Percentiles rank a stretch among this genome's conserved stretches.
phyloP scores from a whole-genome alignment of 2,888 invertebrate genomes.

The Drosophila mimica region DNA sequence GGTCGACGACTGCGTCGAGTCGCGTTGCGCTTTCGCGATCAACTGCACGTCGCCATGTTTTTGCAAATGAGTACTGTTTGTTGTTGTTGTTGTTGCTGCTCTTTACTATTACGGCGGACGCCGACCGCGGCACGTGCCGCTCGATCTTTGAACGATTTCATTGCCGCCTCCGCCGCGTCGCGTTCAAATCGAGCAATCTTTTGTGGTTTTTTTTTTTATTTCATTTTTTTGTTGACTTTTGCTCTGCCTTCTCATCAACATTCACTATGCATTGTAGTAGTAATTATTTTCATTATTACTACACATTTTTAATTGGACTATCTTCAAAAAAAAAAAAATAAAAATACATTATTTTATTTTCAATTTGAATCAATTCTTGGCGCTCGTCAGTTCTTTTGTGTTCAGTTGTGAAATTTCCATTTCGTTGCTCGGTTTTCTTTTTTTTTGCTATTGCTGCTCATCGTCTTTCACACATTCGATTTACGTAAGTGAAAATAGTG shows the following conservation, averaged over 20 bases:
- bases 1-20: constrained; percentile 22
- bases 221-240: constrained; percentile 52
- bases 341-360: constrained; percentile 1
- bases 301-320: constrained; percentile 46
- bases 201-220: constrained; percentile 45
- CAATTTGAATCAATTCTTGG: constrained; percentile 42
- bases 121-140: constrained; percentile 74
- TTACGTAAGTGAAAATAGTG: constrained; percentile 44
- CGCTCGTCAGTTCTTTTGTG: constrained; percentile 41
- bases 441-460: constrained; percentile 37
- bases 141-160: constrained; percentile 61
- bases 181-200: constrained; percentile 39
- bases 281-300: constrained; percentile 48
- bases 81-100: constrained; percentile 23
- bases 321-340: constrained; percentile 9
- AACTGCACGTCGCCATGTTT: constrained; percentile 73
- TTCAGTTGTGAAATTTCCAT: constrained; percentile 44
- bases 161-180: constrained; percentile 41
- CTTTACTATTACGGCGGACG: constrained; percentile 62
- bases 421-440: constrained; percentile 25
- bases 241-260: constrained; percentile 41
- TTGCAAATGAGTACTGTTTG: constrained; percentile 48
- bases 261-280: constrained; percentile 18
- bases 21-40: constrained; percentile 68
- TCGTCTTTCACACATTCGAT: constrained; percentile 37